Percentiles rank a stretch among this genome's conserved stretches.
Evolutionary conservation across 2,888 invertebrate genomes (phyloP).

Genomic region (Rhynchonema sp.): DNA sequence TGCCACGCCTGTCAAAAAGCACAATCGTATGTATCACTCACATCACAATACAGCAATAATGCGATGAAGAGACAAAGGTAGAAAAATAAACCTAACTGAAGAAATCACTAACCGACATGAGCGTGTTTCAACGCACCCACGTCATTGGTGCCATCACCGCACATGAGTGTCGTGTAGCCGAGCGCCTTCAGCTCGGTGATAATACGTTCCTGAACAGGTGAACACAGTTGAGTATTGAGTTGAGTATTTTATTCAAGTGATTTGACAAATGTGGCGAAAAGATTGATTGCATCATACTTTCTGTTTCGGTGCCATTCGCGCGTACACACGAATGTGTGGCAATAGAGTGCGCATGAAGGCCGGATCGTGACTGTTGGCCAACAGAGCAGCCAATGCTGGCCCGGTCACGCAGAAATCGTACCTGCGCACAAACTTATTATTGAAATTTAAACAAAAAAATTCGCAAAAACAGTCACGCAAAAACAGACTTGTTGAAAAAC

Average conservation of each 20-base stretch:
- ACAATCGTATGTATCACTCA: no score
- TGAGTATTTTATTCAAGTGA: not conserved
- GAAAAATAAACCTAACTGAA: no score
- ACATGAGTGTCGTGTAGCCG: slow-evolving; percentile 85
- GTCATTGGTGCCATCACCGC: slow-evolving; percentile 98
- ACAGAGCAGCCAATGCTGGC: slow-evolving; percentile 38
- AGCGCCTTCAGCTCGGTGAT: slow-evolving; percentile 65
- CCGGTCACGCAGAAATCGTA: slow-evolving; percentile 89
- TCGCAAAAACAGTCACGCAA: no score
- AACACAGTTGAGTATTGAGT: not conserved
- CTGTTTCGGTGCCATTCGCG: slow-evolving; percentile 93
- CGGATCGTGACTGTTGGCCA: not conserved
- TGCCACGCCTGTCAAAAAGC: not conserved
- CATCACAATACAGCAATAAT: no score
- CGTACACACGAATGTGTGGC: slow-evolving; percentile 73
- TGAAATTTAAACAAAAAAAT: no score
- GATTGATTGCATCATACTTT: slow-evolving; percentile 36
- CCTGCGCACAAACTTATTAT: no score
- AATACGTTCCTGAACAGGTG: slow-evolving; percentile 59
- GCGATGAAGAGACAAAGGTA: no score
- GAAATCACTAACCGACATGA: slow-evolving; percentile 50
- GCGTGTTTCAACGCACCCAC: slow-evolving; percentile 97
- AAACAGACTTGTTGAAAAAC: no score
- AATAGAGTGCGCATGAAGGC: slow-evolving; percentile 46
- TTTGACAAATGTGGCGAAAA: not conserved